Percentiles rank a stretch among this genome's conserved stretches.
phyloP scores from a whole-genome alignment of 2,113 vertebrate genomes.

The Zapus hudsonius region DNA sequence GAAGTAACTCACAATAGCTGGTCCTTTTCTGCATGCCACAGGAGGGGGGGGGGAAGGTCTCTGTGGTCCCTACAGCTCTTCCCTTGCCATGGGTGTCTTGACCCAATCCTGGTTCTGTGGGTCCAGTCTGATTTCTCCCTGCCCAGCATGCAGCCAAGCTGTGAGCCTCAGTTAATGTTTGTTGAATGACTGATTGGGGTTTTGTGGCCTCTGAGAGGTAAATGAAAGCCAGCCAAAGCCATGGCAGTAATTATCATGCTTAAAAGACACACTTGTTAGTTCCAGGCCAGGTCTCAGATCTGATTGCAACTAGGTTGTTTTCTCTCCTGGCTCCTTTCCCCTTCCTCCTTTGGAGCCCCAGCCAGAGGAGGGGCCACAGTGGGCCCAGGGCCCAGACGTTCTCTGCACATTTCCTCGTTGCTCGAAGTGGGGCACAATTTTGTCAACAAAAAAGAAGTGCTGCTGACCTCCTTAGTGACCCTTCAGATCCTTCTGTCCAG shows the following conservation, averaged over 20 bases:
- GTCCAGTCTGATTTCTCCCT: neutral
- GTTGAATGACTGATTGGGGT: constrained; percentile 71
- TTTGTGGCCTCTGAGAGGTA: constrained; percentile 55
- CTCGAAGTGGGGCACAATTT: neutral
- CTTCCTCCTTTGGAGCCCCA: neutral
- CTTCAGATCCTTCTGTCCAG: neutral
- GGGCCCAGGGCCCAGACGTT: neutral
- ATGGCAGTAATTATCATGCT: constrained; percentile 1
- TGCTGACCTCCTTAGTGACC: neutral
- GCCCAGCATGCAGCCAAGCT: constrained; percentile 23
- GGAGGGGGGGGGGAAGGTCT: neutral
- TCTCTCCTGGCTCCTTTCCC: neutral
- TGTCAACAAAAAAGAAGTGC: neutral
- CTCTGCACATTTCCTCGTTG: neutral
- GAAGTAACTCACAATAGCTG: too few relatives aligned
- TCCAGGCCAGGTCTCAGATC: constrained; percentile 1
- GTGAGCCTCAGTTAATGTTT: constrained; percentile 60
- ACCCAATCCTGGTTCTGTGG: neutral
- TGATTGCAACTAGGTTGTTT: neutral
- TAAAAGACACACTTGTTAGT: constrained; percentile 16
- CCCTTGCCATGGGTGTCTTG: neutral
- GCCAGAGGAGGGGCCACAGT: neutral
- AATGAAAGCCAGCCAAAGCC: constrained; percentile 52
- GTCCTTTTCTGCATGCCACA: neutral
- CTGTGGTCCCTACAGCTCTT: neutral